Conservation (phyloP, 2,113 vertebrate genomes). For the Odocoileus hemionus region DNA sequence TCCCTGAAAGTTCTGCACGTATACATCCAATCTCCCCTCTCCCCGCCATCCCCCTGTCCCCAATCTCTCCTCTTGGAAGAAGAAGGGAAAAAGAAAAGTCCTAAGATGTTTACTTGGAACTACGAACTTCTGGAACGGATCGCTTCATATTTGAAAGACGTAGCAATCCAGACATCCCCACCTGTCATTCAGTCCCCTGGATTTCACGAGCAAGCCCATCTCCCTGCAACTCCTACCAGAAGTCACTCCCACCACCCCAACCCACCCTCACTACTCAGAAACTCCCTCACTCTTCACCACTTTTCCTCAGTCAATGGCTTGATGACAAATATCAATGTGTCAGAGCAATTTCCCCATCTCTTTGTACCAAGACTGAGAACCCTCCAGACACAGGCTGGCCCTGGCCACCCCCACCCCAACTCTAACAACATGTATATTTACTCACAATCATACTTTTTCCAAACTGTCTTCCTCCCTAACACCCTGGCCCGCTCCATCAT, state of each 20-base stretch:
- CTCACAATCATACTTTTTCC: not conserved
- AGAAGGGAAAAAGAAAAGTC: not conserved
- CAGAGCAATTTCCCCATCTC: constrained; percentile 1
- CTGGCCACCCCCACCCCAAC: no score
- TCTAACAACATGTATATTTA: not conserved
- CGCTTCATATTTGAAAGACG: not conserved
- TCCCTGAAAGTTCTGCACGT: not conserved
- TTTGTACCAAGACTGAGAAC: not conserved
- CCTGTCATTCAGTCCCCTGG: not conserved
- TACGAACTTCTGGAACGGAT: not conserved
- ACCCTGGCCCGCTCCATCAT: not conserved
- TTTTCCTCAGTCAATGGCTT: not conserved
- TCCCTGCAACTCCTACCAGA: not conserved
- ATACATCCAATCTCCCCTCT: not conserved
- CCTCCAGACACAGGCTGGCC: not conserved
- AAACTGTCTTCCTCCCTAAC: not conserved
- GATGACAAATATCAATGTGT: not conserved
- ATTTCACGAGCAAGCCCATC: not conserved
- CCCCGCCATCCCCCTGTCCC: not conserved
- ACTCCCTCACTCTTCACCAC: not conserved
- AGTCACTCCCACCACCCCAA: not conserved
- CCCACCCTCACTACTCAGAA: not conserved
- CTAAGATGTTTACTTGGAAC: constrained; percentile 1
- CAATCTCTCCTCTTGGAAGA: not conserved
- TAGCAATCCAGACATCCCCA: not conserved